These are phyloP conservation scores for Xestia sexstrigata DNA, from an alignment of 2,888 invertebrate species.

Conservation along the genomic window DNA sequence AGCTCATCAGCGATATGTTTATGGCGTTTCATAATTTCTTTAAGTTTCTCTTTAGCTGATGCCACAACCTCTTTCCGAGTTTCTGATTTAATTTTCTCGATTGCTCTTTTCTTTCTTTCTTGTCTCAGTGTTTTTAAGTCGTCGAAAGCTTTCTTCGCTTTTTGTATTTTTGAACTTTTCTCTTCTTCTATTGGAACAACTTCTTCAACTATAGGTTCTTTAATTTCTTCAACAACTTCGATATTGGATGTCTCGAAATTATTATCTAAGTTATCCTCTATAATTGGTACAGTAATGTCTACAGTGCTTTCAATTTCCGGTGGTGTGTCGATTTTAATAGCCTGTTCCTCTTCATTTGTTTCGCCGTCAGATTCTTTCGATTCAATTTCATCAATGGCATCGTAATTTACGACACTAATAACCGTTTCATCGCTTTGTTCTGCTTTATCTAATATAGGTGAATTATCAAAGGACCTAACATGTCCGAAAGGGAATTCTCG, in stretches of 20 bases:
- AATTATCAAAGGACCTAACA: constrained; percentile 56
- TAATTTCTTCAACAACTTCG: constrained; percentile 39
- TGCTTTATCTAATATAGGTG: constrained; percentile 9
- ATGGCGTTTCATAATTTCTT: constrained; percentile 88
- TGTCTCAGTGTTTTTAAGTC: constrained; percentile 80
- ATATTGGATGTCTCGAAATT: constrained; percentile 29
- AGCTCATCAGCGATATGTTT: constrained; percentile 85
- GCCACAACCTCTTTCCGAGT: constrained; percentile 87
- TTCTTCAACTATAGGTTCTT: constrained; percentile 45
- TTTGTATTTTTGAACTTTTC: constrained; percentile 66
- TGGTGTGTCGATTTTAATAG: constrained; percentile 55
- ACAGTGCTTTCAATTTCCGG: constrained; percentile 43
- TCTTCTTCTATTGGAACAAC: constrained; percentile 50
- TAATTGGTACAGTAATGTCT: constrained; percentile 42
- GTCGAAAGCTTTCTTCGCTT: constrained; percentile 79
- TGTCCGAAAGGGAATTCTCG: constrained; percentile 85
- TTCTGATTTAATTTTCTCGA: constrained; percentile 87
- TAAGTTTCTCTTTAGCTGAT: constrained; percentile 88
- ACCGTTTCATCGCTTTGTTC: constrained; percentile 50
- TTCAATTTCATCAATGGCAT: constrained; percentile 54
- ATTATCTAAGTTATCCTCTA: constrained; percentile 24
- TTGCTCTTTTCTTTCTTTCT: constrained; percentile 85
- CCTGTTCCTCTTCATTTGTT: constrained; percentile 30
- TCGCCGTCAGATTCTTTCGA: constrained; percentile 40
- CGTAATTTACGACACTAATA: constrained; percentile 59